Percentiles rank a stretch among this genome's conserved stretches.
phyloP scores from a whole-genome alignment of 2,113 vertebrate species.

The Mastomys natalensis region DNA sequence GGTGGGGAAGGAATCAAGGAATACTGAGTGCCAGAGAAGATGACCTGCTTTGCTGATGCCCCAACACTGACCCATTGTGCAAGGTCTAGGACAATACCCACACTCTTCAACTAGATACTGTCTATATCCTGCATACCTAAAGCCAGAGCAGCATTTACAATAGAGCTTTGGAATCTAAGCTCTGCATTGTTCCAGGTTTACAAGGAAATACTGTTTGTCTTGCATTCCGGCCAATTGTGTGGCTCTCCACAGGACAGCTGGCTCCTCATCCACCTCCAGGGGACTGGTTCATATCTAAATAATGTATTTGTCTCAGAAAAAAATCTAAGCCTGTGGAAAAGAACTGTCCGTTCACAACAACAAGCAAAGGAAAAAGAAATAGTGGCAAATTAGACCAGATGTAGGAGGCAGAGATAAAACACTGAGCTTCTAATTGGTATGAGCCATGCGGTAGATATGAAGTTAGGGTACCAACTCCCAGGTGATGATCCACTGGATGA shows the following conservation, averaged over 20 bases:
- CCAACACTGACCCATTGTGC: constrained; percentile 10
- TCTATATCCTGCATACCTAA: neutral
- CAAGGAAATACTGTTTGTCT: constrained; percentile 54
- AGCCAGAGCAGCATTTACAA: neutral
- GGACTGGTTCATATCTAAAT: constrained; percentile 10
- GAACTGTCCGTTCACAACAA: constrained; percentile 26
- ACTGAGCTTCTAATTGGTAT: neutral
- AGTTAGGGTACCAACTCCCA: neutral
- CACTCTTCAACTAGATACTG: neutral
- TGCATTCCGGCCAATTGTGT: constrained; percentile 29
- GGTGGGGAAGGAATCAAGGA: constrained; percentile 12
- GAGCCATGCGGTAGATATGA: constrained; percentile 37
- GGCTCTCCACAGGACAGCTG: neutral
- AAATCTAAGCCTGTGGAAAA: constrained; percentile 31
- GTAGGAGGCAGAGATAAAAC: neutral
- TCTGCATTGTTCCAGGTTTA: constrained; percentile 52
- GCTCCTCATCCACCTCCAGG: neutral
- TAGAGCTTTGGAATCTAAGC: constrained; percentile 34
- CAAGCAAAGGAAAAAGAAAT: neutral
- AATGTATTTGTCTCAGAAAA: constrained; percentile 58
- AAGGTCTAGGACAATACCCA: neutral
- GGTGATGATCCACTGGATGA: neutral
- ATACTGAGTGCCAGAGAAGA: neutral
- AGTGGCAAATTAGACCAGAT: constrained; percentile 39
- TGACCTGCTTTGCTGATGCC: neutral